phyloP scores from a whole-genome alignment of 2,888 invertebrate genomes.

The Hypena proboscidalis region DNA sequence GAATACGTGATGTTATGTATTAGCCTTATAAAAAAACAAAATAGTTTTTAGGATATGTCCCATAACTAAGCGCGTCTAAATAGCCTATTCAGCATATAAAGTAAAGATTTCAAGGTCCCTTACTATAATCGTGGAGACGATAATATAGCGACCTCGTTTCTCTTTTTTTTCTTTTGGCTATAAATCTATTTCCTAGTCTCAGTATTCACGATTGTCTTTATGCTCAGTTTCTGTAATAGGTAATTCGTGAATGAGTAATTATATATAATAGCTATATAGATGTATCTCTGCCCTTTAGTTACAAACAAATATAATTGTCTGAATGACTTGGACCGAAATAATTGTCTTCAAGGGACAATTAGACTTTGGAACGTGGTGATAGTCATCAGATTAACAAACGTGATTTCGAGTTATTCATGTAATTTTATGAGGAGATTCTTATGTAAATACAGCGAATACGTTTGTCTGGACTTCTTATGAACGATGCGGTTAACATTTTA shows the following conservation, averaged over 20 bases:
- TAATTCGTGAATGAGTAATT: conserved; percentile 63
- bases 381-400: conserved; percentile 8
- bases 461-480: conserved; percentile 16
- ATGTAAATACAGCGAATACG: conserved; percentile 27
- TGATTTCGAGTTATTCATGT: conserved; percentile 16
- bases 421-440: conserved; percentile 35
- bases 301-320: conserved; percentile 12
- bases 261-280: conserved; percentile 49
- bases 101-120: too few relatives aligned
- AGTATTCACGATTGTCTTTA: conserved; percentile 32
- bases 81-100: too few relatives aligned
- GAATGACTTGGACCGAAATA: conserved; percentile 7
- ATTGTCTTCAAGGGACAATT: conserved; percentile 15
- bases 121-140: conserved; percentile 49
- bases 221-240: conserved; percentile 47
- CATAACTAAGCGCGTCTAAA: too few relatives aligned
- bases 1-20: too few relatives aligned
- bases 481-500: not conserved
- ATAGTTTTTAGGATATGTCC: too few relatives aligned
- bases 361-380: conserved; percentile 14
- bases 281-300: conserved; percentile 17
- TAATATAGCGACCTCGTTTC: conserved; percentile 48
- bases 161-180: conserved; percentile 51
- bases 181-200: conserved; percentile 52
- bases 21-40: too few relatives aligned